These are phyloP conservation scores for Narcine bancroftii DNA, from an alignment of 2,113 vertebrate species.

Conservation along the genomic window DNA sequence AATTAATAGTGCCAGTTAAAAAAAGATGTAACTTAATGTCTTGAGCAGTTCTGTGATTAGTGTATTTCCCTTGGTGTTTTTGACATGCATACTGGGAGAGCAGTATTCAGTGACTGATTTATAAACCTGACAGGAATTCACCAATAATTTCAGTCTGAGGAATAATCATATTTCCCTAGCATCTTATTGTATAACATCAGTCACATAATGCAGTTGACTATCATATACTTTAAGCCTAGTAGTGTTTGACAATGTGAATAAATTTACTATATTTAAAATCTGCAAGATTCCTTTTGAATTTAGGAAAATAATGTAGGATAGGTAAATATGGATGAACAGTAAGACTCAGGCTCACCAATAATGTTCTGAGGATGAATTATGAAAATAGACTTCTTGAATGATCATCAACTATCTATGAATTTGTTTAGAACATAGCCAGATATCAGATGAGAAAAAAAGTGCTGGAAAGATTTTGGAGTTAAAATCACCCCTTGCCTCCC, in stretches of 20 bases:
- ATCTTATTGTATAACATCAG: not conserved
- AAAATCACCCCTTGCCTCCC: not conserved
- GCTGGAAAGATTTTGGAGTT: not conserved
- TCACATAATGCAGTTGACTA: not conserved
- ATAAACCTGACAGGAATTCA: not conserved
- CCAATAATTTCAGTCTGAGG: not conserved
- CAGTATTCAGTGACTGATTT: conserved; percentile 6
- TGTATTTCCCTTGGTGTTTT: not conserved
- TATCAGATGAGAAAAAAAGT: not conserved
- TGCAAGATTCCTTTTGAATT: not conserved
- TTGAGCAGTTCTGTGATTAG: not conserved
- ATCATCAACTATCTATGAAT: not conserved
- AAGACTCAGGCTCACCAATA: not conserved
- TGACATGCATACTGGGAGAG: not conserved
- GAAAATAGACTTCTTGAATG: not conserved
- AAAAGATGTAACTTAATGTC: not conserved
- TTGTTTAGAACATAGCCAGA: not conserved
- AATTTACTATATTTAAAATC: not conserved
- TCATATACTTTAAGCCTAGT: not conserved
- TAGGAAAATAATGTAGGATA: not conserved
- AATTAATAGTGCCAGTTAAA: conserved; percentile 14
- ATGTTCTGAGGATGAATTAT: not conserved
- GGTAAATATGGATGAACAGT: not conserved
- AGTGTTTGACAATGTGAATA: not conserved
- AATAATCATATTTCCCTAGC: not conserved